phyloP scores from a whole-genome alignment of 2,888 invertebrate genomes.

The Bellardia pandia region DNA sequence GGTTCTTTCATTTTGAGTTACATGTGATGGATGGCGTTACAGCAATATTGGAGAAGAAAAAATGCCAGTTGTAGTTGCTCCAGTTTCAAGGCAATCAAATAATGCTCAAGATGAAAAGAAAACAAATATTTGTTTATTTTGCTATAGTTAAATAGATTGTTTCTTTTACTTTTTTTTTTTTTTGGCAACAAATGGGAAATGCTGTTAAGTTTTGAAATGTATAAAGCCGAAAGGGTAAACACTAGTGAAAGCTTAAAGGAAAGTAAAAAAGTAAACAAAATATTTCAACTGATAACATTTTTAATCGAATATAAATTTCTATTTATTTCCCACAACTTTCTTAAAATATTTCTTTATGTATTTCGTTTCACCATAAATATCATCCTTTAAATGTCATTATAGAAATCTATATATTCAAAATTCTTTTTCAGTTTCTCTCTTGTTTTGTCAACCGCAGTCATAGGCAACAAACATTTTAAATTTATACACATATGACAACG shows the following conservation, averaged over 20 bases:
- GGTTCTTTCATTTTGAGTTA: slow-evolving; percentile 33
- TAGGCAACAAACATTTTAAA: slow-evolving; percentile 47
- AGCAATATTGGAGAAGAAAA: neutral
- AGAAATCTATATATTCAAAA: neutral
- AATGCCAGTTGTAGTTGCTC: slow-evolving; percentile 20
- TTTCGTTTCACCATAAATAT: no score
- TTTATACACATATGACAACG: slow-evolving; percentile 70
- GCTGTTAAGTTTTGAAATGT: neutral
- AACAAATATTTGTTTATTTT: slow-evolving; percentile 43
- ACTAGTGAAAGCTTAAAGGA: neutral
- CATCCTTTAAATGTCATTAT: neutral
- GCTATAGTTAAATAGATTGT: neutral
- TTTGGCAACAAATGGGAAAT: neutral
- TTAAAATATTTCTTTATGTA: no score
- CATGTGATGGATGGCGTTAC: slow-evolving; percentile 47
- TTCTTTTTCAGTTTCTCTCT: neutral
- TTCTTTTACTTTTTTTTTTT: neutral
- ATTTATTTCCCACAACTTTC: no score
- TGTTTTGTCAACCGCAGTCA: neutral
- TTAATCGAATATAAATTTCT: no score
- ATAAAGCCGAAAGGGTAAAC: slow-evolving; percentile 1
- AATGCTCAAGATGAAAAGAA: slow-evolving; percentile 16
- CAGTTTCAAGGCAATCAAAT: slow-evolving; percentile 34
- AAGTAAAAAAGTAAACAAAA: no score
- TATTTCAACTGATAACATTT: no score